Base-by-base conservation (phyloP, 2,113 vertebrate genomes). In the Gracilinanus agilis region DNA sequence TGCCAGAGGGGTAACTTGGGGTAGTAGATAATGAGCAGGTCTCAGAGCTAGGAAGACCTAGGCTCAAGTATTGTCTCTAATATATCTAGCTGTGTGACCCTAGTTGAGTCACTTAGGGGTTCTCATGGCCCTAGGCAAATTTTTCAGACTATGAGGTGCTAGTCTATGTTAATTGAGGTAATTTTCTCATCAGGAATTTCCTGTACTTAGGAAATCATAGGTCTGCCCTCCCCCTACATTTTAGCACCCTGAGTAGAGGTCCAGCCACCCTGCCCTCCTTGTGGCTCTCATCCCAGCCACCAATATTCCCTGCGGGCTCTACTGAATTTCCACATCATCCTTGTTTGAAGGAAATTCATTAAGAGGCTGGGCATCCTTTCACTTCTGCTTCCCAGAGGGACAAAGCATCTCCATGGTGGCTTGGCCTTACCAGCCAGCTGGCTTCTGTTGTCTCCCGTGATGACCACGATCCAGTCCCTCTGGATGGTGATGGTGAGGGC, bases 381-480 rank as follows among this genome's bases (percentile, higher is more conserved):
- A 83, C 40, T 89, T 55, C 89, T 44, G 90, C 53, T 16, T 44
- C 56, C 23, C 12, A 24, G n/a, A 91, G 61, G 40, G 7, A 53
- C 11, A 0, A 0, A 0, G 1, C 6, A 58, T 53, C n/a, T 44
- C 53, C 3, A 2, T 4, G 10, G 54, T 40, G 44, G 56, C 53
- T 13, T 67, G 94, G 88, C 40, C 97, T 99, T 97, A 99, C 98
- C 98, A 93, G 98, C 98, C 23, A 99, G 96, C 89, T 98, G 98
- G 49, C 98, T 98, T 94, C 98, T 95, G 44, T 98, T 98, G 96
- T 98, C 98, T 89, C 98, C 98, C 0, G 97, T 98, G 96, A 99
- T 98, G 95, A 98, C 98, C 91, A 98, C 98, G 88, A 98, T 98
- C 98, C 97, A 97, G 92, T 99, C 98, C 97, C 98, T 99, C 97